Evolutionary conservation across 2,113 vertebrate genomes (phyloP).

Genomic region (Ciconia maguari): DNA sequence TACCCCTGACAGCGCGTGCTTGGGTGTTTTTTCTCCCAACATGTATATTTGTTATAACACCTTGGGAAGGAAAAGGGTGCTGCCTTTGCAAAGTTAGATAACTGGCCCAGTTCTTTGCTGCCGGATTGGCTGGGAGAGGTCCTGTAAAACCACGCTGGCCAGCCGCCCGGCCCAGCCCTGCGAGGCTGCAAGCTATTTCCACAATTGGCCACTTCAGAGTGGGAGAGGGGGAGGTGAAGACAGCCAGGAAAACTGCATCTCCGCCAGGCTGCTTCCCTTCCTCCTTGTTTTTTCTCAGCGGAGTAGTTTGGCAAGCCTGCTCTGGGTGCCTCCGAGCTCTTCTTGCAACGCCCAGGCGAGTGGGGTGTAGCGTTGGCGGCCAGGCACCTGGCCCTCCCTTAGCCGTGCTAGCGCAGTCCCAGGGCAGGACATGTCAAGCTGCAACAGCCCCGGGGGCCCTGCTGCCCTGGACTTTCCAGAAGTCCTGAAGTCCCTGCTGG

Average conservation of each 20-base stretch:
- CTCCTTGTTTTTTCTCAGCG: constrained; percentile 41
- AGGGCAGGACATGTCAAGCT: constrained; percentile 70
- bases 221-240: constrained; percentile 55
- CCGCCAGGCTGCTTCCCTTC: constrained; percentile 57
- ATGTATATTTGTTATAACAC: constrained; percentile 23
- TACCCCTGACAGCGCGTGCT: background rate
- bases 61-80: constrained; percentile 58
- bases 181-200: constrained; percentile 68
- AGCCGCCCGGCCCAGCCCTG: constrained; percentile 61
- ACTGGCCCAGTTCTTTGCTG: constrained; percentile 68
- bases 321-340: background rate
- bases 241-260: constrained; percentile 10
- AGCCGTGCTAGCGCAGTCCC: background rate
- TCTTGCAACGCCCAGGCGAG: background rate
- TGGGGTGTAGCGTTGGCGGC: background rate
- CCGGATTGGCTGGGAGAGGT: constrained; percentile 67
- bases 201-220: constrained; percentile 66
- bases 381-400: background rate
- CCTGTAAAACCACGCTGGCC: constrained; percentile 67
- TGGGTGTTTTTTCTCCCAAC: background rate
- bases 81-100: constrained; percentile 76
- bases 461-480: constrained; percentile 84
- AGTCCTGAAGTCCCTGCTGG: constrained; percentile 85
- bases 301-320: background rate
- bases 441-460: constrained; percentile 61